These are phyloP conservation scores for Clupea harengus DNA, from an alignment of 2,113 vertebrate species.

Conservation along the genomic window DNA sequence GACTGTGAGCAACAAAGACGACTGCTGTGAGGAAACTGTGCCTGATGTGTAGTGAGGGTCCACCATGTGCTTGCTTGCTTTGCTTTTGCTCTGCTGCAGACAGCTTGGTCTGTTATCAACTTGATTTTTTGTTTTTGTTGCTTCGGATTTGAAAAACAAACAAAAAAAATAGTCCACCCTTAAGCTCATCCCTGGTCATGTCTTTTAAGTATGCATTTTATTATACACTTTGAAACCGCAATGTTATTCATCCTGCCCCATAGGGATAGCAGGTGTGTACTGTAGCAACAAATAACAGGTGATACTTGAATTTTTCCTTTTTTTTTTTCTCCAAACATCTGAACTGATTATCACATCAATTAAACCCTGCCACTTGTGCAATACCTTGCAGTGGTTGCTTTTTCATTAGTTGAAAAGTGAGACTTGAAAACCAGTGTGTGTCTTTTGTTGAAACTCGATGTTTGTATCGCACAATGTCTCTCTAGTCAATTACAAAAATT, in stretches of 20 bases:
- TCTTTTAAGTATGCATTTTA: not conserved
- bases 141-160: constrained; percentile 51
- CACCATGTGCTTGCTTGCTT: constrained; percentile 36
- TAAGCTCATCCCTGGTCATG: constrained; percentile 26
- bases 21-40: not conserved
- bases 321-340: too few relatives aligned
- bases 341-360: constrained; percentile 64
- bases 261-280: constrained; percentile 75
- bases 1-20: not conserved
- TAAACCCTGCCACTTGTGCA: constrained; percentile 53
- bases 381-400: constrained; percentile 62
- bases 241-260: constrained; percentile 63
- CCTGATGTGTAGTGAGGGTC: not conserved
- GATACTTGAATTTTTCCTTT: constrained; percentile 76
- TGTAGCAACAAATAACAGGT: constrained; percentile 63
- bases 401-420: constrained; percentile 68
- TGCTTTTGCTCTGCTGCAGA: constrained; percentile 56
- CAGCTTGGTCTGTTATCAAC: constrained; percentile 56
- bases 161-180: constrained; percentile 17
- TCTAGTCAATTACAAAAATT: constrained; percentile 82
- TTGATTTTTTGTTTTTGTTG: constrained; percentile 53
- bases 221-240: constrained; percentile 57
- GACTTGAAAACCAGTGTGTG: constrained; percentile 80
- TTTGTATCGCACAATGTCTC: constrained; percentile 80
- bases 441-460: constrained; percentile 74